A percentile compares a stretch with the other conserved stretches of the same genome.
Evolutionary conservation across 2,888 invertebrate species (phyloP).

Genomic region (Keiferia lycopersicella): DNA sequence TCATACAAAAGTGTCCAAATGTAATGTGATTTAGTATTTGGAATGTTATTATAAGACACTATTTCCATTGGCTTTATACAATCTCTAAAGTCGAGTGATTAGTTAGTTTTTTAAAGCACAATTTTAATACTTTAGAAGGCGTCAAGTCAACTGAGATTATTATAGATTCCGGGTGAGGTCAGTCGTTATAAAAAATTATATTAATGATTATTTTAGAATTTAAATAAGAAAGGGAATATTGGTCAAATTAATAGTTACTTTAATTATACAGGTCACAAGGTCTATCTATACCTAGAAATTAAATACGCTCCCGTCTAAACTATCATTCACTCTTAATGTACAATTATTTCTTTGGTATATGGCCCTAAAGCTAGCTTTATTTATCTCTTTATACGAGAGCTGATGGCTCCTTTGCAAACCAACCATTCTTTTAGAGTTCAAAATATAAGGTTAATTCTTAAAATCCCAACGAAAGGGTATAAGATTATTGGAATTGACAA

Average conservation of each 20-base stretch:
- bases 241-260: slow-evolving; percentile 59
- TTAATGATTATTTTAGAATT: slow-evolving; percentile 31
- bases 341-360: slow-evolving; percentile 79
- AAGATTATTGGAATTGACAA: not conserved
- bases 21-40: slow-evolving; percentile 75
- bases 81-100: slow-evolving; percentile 59
- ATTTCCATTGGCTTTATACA: slow-evolving; percentile 73
- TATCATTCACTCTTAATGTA: slow-evolving; percentile 72
- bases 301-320: slow-evolving; percentile 64
- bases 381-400: slow-evolving; percentile 66
- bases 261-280: slow-evolving; percentile 66
- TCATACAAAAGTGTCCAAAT: slow-evolving; percentile 81
- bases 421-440: not conserved
- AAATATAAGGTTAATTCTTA: not conserved
- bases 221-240: slow-evolving; percentile 55
- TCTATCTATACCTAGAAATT: slow-evolving; percentile 69
- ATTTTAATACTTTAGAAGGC: slow-evolving; percentile 47
- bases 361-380: slow-evolving; percentile 74
- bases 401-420: slow-evolving; percentile 58
- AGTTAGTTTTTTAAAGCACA: slow-evolving; percentile 60
- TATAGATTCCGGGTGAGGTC: slow-evolving; percentile 25
- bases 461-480: not conserved
- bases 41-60: slow-evolving; percentile 76
- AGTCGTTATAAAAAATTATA: slow-evolving; percentile 30
- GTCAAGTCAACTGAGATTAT: slow-evolving; percentile 30